These are phyloP conservation scores for Dufourea novaeangliae DNA, from an alignment of 1,140 invertebrate genomes.

Conservation along the genomic window DNA sequence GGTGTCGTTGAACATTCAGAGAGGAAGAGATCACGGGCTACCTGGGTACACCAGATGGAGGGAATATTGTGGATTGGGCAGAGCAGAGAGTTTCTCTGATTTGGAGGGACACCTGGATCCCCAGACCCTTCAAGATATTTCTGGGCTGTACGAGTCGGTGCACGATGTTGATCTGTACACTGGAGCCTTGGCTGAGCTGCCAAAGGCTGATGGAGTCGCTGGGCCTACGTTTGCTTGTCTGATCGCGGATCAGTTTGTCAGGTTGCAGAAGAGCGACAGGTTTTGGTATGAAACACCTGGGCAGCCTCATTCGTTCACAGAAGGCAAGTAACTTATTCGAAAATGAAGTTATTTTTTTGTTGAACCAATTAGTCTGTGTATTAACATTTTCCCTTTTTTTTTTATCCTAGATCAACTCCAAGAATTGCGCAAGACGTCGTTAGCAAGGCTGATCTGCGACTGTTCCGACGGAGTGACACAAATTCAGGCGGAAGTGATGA, in stretches of 20 bases:
- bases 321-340: conserved; percentile 80
- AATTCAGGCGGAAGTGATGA: conserved; percentile 91
- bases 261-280: conserved; percentile 90
- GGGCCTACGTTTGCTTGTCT: conserved; percentile 94
- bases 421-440: conserved; percentile 91
- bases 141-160: conserved; percentile 86
- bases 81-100: conserved; percentile 88
- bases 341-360: not conserved
- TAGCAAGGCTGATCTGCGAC: conserved; percentile 94
- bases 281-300: conserved; percentile 92
- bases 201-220: conserved; percentile 86
- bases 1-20: conserved; percentile 92
- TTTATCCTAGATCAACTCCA: conserved; percentile 87
- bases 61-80: conserved; percentile 87
- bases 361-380: too few relatives aligned
- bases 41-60: conserved; percentile 90
- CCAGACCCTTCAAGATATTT: conserved; percentile 84
- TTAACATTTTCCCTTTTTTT: not conserved
- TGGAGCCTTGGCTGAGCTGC: conserved; percentile 90
- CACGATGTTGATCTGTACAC: conserved; percentile 95
- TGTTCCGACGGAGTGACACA: conserved; percentile 89
- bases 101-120: conserved; percentile 85
- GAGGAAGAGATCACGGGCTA: conserved; percentile 94
- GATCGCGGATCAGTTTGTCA: conserved; percentile 91
- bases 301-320: conserved; percentile 86